Percentiles rank a stretch among this genome's conserved stretches.
Conservation (phyloP, 2,113 vertebrate species). For the Benitochromis conjunctus region DNA sequence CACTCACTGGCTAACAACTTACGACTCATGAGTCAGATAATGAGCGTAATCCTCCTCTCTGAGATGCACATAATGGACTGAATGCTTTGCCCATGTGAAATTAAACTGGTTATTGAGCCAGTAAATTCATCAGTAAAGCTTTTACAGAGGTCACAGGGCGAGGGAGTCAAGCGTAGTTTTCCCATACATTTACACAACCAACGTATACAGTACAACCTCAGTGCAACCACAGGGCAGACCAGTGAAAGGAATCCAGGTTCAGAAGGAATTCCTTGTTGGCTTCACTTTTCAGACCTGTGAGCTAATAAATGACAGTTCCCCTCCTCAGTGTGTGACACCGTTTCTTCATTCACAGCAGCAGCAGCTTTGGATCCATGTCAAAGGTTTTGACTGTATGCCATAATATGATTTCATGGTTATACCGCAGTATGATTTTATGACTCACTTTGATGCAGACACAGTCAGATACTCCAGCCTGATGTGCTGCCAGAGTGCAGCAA, state of each 20-base stretch:
- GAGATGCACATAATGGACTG: neutral
- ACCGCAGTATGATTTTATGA: slow-evolving; percentile 12
- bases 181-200: neutral
- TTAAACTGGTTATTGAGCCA: neutral
- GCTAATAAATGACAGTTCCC: slow-evolving; percentile 17
- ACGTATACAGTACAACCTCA: neutral
- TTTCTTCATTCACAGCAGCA: slow-evolving; percentile 24
- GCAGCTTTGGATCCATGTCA: neutral
- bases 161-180: neutral
- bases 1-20: neutral
- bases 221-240: neutral
- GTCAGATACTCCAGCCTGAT: neutral
- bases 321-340: neutral
- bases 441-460: slow-evolving; percentile 2
- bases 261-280: neutral
- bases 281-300: neutral
- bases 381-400: neutral
- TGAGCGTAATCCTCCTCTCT: neutral
- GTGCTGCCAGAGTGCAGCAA: neutral
- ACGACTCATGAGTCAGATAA: neutral
- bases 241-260: neutral
- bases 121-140: neutral
- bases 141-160: neutral
- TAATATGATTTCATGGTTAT: neutral
- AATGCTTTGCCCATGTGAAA: neutral